A percentile compares a stretch with the other conserved stretches of the same genome.
Evolutionary conservation across 2,797 vertebrate species (phyloP).

Genomic region (Propithecus perrieri): DNA sequence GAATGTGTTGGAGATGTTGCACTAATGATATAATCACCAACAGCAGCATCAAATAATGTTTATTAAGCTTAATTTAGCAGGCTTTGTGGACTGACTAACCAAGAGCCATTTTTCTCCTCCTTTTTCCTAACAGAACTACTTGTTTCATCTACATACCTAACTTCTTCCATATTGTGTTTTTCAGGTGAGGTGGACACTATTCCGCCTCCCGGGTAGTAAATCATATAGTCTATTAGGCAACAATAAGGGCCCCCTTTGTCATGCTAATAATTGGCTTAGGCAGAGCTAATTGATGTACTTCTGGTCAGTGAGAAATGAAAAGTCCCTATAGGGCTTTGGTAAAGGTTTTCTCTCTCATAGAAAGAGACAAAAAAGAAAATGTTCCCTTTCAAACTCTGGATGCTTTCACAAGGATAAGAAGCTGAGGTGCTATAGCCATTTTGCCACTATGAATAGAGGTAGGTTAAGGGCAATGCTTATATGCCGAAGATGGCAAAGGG

Average conservation of each 20-base stretch:
- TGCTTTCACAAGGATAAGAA: not conserved
- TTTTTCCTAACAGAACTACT: not conserved
- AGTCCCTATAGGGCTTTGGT: not conserved
- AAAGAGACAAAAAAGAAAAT: not conserved
- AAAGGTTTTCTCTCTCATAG: not conserved
- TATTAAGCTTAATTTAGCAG: conserved; percentile 55
- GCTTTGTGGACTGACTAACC: not conserved
- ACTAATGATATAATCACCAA: conserved; percentile 51
- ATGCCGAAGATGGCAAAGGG: not conserved
- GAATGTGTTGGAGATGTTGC: not conserved
- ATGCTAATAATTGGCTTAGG: not conserved
- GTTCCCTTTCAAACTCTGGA: not conserved
- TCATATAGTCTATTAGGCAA: not conserved
- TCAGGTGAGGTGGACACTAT: not conserved
- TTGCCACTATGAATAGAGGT: not conserved
- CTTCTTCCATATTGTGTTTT: not conserved
- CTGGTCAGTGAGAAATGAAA: not conserved
- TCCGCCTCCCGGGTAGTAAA: not conserved
- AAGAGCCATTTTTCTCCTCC: not conserved
- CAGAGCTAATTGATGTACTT: not conserved
- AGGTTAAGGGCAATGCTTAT: not conserved
- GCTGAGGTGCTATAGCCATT: not conserved
- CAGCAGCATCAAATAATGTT: conserved; percentile 16
- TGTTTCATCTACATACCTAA: not conserved
- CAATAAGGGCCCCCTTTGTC: not conserved